These are phyloP conservation scores for Spisula subtruncata DNA, from an alignment of 2,888 invertebrate species.

Conservation along the genomic window DNA sequence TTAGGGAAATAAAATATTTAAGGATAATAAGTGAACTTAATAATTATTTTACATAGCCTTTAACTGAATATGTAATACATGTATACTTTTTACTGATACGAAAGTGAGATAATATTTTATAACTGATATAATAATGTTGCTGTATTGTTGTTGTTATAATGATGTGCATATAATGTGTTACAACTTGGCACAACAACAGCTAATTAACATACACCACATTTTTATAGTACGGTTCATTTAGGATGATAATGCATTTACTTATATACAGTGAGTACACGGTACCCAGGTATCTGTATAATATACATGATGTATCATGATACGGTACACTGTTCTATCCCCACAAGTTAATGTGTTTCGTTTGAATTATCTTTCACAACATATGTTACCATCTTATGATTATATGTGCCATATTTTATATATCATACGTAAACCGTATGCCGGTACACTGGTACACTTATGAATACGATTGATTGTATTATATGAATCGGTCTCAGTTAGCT, in stretches of 20 bases:
- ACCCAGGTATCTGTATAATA: background rate
- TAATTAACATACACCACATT: background rate
- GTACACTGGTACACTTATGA: background rate
- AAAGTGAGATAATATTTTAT: background rate
- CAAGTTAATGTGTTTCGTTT: background rate
- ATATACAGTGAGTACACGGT: too few species aligned
- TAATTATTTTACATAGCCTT: background rate
- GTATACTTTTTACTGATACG: conserved; percentile 6
- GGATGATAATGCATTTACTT: background rate
- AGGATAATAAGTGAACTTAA: too few species aligned
- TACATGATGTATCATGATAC: background rate
- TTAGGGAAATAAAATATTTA: too few species aligned
- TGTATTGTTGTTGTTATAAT: background rate
- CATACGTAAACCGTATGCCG: too few species aligned
- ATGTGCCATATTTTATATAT: background rate
- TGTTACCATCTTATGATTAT: background rate
- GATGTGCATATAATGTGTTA: background rate
- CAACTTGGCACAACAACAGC: conserved; percentile 19
- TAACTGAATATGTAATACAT: background rate
- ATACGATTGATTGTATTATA: background rate
- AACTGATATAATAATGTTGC: background rate
- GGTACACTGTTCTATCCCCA: background rate
- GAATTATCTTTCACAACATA: background rate
- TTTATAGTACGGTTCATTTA: background rate
- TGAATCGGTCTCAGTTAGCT: background rate